phyloP scores from a whole-genome alignment of 1,140 invertebrate genomes.

The Rhyacophila brunnea region DNA sequence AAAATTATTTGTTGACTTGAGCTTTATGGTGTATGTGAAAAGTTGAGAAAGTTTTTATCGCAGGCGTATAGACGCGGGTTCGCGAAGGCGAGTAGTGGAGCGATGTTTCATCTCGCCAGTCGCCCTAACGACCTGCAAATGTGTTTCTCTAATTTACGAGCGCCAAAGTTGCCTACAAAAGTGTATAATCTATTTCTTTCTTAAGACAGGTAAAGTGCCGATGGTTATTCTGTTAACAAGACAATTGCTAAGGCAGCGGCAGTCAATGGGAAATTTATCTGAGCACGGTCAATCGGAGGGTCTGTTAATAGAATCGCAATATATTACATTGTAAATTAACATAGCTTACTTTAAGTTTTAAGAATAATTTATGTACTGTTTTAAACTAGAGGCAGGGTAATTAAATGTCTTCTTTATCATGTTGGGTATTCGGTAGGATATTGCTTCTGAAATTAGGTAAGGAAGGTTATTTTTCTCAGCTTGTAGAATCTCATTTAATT shows the following conservation, averaged over 20 bases:
- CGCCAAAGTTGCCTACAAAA: constrained; percentile 8
- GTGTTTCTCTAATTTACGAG: constrained; percentile 24
- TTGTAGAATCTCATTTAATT: too few species aligned
- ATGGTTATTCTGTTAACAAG: constrained; percentile 4
- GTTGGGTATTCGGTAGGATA: too few species aligned
- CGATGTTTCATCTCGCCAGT: constrained; percentile 23
- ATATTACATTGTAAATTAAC: too few species aligned
- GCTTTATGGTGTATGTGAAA: constrained; percentile 4
- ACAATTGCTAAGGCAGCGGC: neutral
- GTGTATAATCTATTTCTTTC: constrained; percentile 12
- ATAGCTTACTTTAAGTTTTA: too few species aligned
- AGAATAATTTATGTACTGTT: too few species aligned
- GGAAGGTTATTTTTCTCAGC: too few species aligned
- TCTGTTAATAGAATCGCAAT: too few species aligned
- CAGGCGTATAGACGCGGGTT: neutral
- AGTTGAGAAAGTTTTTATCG: constrained; percentile 13
- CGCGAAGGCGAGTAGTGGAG: constrained; percentile 6
- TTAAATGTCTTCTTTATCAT: too few species aligned
- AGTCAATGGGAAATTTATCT: too few species aligned
- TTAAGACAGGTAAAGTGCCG: constrained; percentile 12
- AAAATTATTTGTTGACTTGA: constrained; percentile 13
- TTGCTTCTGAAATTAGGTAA: too few species aligned
- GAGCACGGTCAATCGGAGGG: too few species aligned
- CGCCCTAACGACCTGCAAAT: constrained; percentile 21
- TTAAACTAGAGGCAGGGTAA: too few species aligned